Conservation (phyloP, 2,888 invertebrate genomes). For the Caenorhabditis japonica region DNA sequence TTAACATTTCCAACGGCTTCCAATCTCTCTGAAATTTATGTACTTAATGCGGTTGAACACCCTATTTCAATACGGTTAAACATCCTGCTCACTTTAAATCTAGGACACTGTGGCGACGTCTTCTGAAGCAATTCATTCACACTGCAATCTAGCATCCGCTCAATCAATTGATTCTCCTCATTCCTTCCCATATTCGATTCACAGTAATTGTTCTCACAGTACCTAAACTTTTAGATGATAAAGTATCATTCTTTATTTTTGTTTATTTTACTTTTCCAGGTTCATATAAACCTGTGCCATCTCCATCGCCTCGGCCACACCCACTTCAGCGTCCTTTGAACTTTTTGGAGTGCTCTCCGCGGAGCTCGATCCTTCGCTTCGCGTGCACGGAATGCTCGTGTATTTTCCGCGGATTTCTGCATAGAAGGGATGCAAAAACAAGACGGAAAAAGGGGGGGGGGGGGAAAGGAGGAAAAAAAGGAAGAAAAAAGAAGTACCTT, state of each 20-base stretch:
- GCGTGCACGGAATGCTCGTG: slow-evolving; percentile 11
- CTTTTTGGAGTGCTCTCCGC: slow-evolving; percentile 44
- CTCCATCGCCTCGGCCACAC: slow-evolving; percentile 42
- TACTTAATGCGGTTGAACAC: too few species aligned
- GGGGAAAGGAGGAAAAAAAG: too few species aligned
- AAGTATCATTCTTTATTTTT: not conserved
- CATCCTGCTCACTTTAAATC: slow-evolving; percentile 40
- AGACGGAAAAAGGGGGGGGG: too few species aligned
- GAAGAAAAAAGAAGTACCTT: slow-evolving; percentile 15
- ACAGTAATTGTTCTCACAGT: slow-evolving; percentile 53
- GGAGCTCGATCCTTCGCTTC: slow-evolving; percentile 37
- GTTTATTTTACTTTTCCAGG: slow-evolving; percentile 35
- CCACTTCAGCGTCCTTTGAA: slow-evolving; percentile 28
- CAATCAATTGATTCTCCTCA: slow-evolving; percentile 50
- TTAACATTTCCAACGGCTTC: slow-evolving; percentile 54
- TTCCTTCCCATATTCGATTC: slow-evolving; percentile 32
- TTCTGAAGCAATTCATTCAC: slow-evolving; percentile 51
- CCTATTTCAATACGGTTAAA: too few species aligned
- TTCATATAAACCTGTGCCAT: slow-evolving; percentile 52
- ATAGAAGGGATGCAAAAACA: too few species aligned
- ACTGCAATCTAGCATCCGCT: slow-evolving; percentile 49
- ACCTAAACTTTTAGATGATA: too few species aligned
- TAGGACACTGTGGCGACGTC: slow-evolving; percentile 55
- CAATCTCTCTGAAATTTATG: slow-evolving; percentile 51
- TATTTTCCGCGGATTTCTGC: slow-evolving; percentile 53